These are phyloP conservation scores for Rhagoletis zephyria DNA, from an alignment of 1,140 invertebrate species.

Conservation along the genomic window DNA sequence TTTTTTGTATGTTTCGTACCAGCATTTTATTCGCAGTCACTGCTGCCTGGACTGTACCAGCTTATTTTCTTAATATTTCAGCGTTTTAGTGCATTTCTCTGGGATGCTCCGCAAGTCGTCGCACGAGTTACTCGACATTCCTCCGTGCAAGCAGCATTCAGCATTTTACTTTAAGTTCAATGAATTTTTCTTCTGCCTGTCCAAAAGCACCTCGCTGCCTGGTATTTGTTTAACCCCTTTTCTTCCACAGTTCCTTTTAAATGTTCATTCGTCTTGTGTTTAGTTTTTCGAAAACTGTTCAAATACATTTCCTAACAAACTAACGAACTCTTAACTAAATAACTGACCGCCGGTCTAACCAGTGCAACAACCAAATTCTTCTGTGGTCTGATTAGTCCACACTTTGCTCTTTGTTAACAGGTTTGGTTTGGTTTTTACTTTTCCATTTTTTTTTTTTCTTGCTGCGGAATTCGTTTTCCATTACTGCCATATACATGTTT, in stretches of 20 bases:
- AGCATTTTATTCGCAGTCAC: neutral
- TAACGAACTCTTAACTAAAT: neutral
- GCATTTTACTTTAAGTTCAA: neutral
- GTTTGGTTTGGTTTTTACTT: neutral
- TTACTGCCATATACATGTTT: neutral
- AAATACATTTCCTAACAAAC: neutral
- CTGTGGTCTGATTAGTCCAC: neutral
- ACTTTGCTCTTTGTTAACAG: neutral
- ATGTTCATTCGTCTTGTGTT: neutral
- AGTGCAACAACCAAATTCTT: slow-evolving; percentile 12
- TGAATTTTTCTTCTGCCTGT: neutral
- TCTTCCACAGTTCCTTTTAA: neutral
- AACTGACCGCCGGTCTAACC: neutral
- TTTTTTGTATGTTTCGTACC: neutral
- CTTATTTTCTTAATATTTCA: neutral
- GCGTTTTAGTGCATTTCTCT: neutral
- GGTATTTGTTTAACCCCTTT: neutral
- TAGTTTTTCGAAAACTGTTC: neutral
- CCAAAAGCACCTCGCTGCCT: no score
- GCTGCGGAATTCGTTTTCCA: neutral
- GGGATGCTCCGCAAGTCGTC: neutral
- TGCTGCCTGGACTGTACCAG: neutral
- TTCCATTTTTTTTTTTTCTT: neutral
- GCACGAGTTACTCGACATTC: neutral
- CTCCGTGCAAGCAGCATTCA: neutral